Percentiles rank a stretch among this genome's conserved stretches.
These are phyloP conservation scores for Glaucidium brasilianum DNA, from an alignment of 2,113 vertebrate genomes.

Conservation along the genomic window DNA sequence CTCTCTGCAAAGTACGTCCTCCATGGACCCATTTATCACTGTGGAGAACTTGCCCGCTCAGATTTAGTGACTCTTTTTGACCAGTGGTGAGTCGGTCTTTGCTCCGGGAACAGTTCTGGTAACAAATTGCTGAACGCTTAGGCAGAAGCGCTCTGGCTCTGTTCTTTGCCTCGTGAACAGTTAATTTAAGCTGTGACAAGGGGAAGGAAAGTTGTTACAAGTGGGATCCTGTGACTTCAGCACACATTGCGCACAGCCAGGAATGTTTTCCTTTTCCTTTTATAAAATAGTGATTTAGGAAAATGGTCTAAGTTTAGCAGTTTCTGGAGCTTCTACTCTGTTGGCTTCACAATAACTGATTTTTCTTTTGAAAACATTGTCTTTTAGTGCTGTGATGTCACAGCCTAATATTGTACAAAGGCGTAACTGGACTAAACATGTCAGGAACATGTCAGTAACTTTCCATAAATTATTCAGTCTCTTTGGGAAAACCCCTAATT, in stretches of 20 bases:
- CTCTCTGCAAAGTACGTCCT: neutral
- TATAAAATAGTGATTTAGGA: neutral
- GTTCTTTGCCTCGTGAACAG: neutral
- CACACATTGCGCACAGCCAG: slow-evolving; percentile 53
- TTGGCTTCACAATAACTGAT: neutral
- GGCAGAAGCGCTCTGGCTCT: neutral
- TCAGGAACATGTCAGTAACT: slow-evolving; percentile 65
- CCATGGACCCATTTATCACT: neutral
- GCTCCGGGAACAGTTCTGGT: neutral
- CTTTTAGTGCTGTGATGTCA: slow-evolving; percentile 42
- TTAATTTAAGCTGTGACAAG: slow-evolving; percentile 40
- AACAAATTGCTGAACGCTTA: neutral
- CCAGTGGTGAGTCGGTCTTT: neutral
- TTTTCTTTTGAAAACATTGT: slow-evolving; percentile 32
- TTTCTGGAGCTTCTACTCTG: slow-evolving; percentile 22
- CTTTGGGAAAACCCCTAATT: slow-evolving; percentile 68
- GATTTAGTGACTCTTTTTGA: neutral
- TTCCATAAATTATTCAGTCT: slow-evolving; percentile 66
- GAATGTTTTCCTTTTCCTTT: slow-evolving; percentile 58
- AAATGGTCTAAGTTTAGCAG: slow-evolving; percentile 3
- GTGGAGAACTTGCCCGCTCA: rapidly evolving
- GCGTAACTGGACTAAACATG: slow-evolving; percentile 58
- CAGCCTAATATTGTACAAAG: slow-evolving; percentile 23
- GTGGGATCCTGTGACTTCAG: slow-evolving; percentile 45
- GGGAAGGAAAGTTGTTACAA: slow-evolving; percentile 52